Evolutionary conservation across 2,113 vertebrate species (phyloP).

Genomic region (Neoarius graeffei): DNA sequence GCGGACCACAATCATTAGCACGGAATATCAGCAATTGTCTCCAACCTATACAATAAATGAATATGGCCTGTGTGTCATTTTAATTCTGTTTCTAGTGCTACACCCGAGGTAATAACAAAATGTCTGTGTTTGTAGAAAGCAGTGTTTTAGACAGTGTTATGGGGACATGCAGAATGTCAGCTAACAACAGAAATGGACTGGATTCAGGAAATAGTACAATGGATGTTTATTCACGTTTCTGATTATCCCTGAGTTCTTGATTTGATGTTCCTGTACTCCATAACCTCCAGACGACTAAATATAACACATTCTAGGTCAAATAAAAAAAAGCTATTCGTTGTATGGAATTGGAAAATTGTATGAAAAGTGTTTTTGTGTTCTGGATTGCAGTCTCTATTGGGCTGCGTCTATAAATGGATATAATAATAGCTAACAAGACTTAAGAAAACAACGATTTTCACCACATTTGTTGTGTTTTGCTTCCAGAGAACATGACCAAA

Average conservation of each 20-base stretch:
- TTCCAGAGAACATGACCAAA: constrained; percentile 52
- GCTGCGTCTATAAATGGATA: background rate
- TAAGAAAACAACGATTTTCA: constrained; percentile 43
- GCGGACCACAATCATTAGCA: background rate
- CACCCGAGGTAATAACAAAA: background rate
- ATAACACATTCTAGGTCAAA: background rate
- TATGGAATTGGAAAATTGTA: background rate
- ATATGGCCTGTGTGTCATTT: background rate
- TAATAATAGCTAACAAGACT: constrained; percentile 56
- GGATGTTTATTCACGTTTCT: constrained; percentile 26
- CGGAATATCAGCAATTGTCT: background rate
- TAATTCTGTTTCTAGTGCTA: background rate
- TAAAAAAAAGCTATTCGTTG: background rate
- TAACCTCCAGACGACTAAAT: background rate
- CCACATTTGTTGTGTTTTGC: constrained; percentile 21
- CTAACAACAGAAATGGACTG: background rate
- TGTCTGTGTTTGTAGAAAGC: background rate
- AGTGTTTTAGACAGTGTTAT: constrained; percentile 8
- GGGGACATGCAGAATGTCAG: background rate
- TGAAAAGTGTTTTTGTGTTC: background rate
- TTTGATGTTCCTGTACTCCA: background rate
- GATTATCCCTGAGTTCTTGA: constrained; percentile 21
- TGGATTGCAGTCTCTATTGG: background rate
- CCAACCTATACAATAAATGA: background rate
- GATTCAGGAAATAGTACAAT: constrained; percentile 23